Base-by-base conservation (phyloP, 2,888 invertebrate species). In the Xiphydria camelus region DNA sequence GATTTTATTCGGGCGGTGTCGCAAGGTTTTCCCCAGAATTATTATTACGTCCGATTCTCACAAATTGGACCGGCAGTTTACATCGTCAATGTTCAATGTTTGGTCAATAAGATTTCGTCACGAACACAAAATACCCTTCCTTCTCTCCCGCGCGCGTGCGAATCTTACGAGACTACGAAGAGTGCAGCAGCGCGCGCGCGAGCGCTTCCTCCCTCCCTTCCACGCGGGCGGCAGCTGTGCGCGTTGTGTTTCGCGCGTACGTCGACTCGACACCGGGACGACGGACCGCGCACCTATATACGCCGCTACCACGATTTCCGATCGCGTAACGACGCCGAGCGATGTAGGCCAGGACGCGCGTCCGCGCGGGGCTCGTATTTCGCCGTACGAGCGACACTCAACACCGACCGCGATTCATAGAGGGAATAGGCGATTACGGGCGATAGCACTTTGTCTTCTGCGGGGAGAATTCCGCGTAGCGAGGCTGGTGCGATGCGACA, bases 311-410 rank as follows among this genome's bases (percentile, higher is more conserved):
- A n/a, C n/a, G n/a, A n/a, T n/a, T n/a, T n/a, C n/a, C n/a, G n/a
- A n/a, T n/a, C n/a, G n/a, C n/a, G n/a, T n/a, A n/a, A n/a, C n/a
- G n/a, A n/a, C n/a, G n/a, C n/a, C n/a, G n/a, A n/a, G n/a, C 66
- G 62, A 73, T 74, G 70, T 73, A 73, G 73, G 72, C 70, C 72
- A 73, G 74, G 68, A 72, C 69, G 69, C 68, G n/a, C n/a, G n/a
- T n/a, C n/a, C n/a, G n/a, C 68, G 65, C 64, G 60, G 60, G 60
- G 62, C 66, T 74, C 72, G 57, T 67, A 73, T 74, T 74, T 74
- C 74, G 68, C 62, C 62, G 65, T 70, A 66, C 66, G 62, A 53
- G 73, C 68, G 72, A 73, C 66, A 74, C 71, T 66, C 61, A 70
- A 73, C 64, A 73, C 73, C 62, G 53, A 41, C 55, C 41, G 49